These are phyloP conservation scores for Neoitamus cyanurus DNA, from an alignment of 2,888 invertebrate genomes.

Conservation along the genomic window DNA sequence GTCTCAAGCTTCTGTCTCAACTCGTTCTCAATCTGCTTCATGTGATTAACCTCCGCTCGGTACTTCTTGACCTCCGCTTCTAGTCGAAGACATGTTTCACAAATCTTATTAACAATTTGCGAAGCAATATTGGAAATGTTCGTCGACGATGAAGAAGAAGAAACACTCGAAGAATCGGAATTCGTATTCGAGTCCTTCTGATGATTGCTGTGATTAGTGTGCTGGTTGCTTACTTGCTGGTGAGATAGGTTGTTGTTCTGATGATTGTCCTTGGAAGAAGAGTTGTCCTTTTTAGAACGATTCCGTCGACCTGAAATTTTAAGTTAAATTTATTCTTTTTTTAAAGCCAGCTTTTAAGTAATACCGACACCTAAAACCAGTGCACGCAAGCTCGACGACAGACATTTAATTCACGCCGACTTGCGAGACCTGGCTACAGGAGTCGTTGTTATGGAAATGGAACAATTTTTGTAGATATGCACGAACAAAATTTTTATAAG, in stretches of 20 bases:
- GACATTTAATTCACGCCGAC: too few relatives aligned
- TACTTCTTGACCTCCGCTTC: constrained; percentile 66
- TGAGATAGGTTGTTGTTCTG: constrained; percentile 50
- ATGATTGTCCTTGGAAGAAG: constrained; percentile 66
- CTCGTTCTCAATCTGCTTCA: constrained; percentile 66
- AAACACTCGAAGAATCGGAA: constrained; percentile 60
- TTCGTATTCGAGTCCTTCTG: constrained; percentile 58
- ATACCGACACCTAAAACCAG: too few relatives aligned
- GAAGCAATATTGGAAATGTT: constrained; percentile 64
- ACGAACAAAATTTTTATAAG: too few relatives aligned
- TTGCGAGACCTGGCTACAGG: too few relatives aligned
- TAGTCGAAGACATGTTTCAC: constrained; percentile 65
- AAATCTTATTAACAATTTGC: constrained; percentile 65
- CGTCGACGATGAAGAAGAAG: constrained; percentile 59
- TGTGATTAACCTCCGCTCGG: constrained; percentile 64
- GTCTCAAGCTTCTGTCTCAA: constrained; percentile 67
- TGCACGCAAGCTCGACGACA: too few relatives aligned
- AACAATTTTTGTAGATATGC: too few relatives aligned
- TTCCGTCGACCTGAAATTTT: constrained; percentile 62
- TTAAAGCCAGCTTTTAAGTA: neutral
- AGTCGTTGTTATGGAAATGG: too few relatives aligned
- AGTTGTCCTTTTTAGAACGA: constrained; percentile 63
- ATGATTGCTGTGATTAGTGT: constrained; percentile 53
- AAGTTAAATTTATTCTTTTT: neutral
- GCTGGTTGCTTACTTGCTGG: constrained; percentile 28